These are phyloP conservation scores for Platalea minor DNA, from an alignment of 2,797 vertebrate species.

Conservation along the genomic window DNA sequence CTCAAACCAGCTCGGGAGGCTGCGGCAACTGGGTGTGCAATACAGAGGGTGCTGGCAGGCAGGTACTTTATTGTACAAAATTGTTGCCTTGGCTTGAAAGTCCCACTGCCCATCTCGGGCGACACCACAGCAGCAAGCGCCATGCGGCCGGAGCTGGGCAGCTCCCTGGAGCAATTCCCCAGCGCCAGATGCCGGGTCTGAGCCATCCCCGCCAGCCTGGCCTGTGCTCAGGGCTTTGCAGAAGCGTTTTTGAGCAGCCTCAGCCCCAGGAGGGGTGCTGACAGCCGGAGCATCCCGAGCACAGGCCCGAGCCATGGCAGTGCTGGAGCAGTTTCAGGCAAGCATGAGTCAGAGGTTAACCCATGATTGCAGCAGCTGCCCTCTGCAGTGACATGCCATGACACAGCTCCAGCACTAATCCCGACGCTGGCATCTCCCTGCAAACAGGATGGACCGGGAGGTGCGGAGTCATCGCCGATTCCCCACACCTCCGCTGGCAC, in stretches of 20 bases:
- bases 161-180: not conserved
- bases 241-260: not conserved
- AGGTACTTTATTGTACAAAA: not conserved
- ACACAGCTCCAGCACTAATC: not conserved
- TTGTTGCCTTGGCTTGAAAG: too few species aligned
- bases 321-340: rapidly evolving
- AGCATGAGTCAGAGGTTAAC: not conserved
- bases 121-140: rapidly evolving
- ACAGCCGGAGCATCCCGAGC: not conserved
- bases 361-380: rapidly evolving
- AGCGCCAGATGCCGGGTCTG: rapidly evolving
- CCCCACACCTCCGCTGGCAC: not conserved
- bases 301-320: not conserved
- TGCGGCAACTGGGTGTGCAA: rapidly evolving
- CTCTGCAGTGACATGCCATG: rapidly evolving
- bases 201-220: not conserved
- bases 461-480: rapidly evolving
- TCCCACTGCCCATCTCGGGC: rapidly evolving
- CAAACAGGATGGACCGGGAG: not conserved
- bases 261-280: not conserved
- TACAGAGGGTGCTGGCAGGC: rapidly evolving
- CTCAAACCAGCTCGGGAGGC: not conserved
- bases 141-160: rapidly evolving
- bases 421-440: not conserved
- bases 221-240: rapidly evolving